phyloP scores from a whole-genome alignment of 2,113 vertebrate genomes.

The Tyrannus savana region DNA sequence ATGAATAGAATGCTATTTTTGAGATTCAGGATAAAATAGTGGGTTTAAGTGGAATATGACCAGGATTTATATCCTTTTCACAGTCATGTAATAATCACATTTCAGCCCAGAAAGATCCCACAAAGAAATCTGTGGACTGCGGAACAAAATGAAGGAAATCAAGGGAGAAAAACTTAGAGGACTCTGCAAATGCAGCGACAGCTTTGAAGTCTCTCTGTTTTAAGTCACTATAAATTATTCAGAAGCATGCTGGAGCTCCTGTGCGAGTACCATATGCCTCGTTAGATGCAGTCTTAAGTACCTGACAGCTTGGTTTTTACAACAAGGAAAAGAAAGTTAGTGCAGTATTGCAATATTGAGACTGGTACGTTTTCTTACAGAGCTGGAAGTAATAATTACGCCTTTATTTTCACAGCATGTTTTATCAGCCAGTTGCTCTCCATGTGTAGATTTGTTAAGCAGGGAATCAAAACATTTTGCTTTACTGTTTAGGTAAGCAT shows the following conservation, averaged over 20 bases:
- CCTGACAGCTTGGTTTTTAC: neutral
- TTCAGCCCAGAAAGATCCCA: neutral
- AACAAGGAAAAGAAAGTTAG: neutral
- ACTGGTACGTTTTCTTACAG: neutral
- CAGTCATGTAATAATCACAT: neutral
- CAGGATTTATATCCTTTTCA: neutral
- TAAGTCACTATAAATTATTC: conserved; percentile 39
- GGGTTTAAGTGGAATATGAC: neutral
- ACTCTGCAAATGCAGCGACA: neutral
- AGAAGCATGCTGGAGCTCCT: neutral
- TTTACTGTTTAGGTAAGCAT: neutral
- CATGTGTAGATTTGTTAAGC: neutral
- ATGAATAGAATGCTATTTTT: conserved; percentile 18
- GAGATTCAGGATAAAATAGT: neutral
- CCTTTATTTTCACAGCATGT: neutral
- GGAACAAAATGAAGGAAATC: conserved; percentile 1
- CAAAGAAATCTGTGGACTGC: neutral
- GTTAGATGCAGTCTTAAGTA: neutral
- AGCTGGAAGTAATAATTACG: neutral
- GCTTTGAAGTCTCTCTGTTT: conserved; percentile 35
- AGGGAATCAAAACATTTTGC: neutral
- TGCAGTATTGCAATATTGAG: neutral
- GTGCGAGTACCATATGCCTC: neutral
- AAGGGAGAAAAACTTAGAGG: neutral
- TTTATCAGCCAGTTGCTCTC: neutral